Evolutionary conservation across 2,888 invertebrate genomes (phyloP).

Genomic region (Epistrophella euchroma): DNA sequence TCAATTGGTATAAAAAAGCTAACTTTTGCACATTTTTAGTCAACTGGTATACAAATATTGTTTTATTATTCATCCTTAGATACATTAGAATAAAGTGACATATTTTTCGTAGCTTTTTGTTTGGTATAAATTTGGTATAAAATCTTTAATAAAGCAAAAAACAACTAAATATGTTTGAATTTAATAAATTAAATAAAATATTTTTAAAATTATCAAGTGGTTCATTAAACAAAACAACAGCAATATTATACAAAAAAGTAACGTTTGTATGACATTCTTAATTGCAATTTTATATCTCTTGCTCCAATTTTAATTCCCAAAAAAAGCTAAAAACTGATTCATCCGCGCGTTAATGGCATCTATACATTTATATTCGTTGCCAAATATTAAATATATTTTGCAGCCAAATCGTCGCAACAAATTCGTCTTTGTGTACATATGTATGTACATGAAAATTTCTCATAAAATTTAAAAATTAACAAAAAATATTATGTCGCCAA

Average conservation of each 20-base stretch:
- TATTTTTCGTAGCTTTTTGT: no score
- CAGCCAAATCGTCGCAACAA: conserved; percentile 53
- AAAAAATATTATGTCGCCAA: conserved; percentile 18
- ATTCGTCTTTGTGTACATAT: conserved; percentile 2
- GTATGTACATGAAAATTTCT: neutral
- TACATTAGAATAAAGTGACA: no score
- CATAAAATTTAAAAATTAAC: neutral
- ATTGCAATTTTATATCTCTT: neutral
- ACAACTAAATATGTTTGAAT: no score
- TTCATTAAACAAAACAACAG: neutral
- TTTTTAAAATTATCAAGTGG: neutral
- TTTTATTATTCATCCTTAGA: no score
- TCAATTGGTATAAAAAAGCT: no score
- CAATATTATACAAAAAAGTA: neutral
- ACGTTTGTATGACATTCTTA: neutral
- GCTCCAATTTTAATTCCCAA: conserved; percentile 44
- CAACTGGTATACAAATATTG: no score
- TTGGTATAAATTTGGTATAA: no score
- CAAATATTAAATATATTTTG: conserved; percentile 31
- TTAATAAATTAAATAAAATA: neutral
- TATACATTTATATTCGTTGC: conserved; percentile 19
- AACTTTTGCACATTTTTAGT: no score
- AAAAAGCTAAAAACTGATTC: conserved; percentile 54
- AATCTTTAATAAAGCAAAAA: no score
- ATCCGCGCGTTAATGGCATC: conserved; percentile 40